Conservation (phyloP, 2,888 invertebrate genomes). For the Apamea sordens region DNA sequence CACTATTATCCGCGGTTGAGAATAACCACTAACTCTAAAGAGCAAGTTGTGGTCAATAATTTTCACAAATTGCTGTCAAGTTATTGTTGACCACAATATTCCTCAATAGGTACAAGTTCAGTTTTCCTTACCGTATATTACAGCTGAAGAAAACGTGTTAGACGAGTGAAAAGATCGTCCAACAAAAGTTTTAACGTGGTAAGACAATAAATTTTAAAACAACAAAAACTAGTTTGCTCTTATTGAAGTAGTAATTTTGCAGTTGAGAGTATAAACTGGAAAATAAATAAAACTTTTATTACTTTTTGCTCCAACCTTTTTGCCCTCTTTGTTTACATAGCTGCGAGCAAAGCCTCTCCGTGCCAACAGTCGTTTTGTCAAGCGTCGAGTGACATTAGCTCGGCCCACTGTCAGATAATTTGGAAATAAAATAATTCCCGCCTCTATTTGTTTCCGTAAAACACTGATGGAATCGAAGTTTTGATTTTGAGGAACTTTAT, state of each 20-base stretch:
- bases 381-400: conserved; percentile 87
- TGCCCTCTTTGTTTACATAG: conserved; percentile 85
- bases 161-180: conserved; percentile 4
- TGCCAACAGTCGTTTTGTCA: conserved; percentile 89
- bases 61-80: conserved; percentile 25
- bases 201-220: conserved; percentile 52
- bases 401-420: conserved; percentile 87
- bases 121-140: not conserved
- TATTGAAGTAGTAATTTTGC: conserved; percentile 71
- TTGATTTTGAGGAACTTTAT: conserved; percentile 35
- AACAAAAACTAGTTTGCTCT: conserved; percentile 50
- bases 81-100: conserved; percentile 34
- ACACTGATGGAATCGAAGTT: conserved; percentile 64
- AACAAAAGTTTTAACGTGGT: conserved; percentile 6
- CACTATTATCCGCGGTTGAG: conserved; percentile 67
- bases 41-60: conserved; percentile 33
- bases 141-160: not conserved
- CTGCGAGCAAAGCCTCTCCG: conserved; percentile 87
- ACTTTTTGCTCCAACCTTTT: conserved; percentile 82
- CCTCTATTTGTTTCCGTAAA: conserved; percentile 75
- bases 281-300: conserved; percentile 82
- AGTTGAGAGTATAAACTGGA: conserved; percentile 75
- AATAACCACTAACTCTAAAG: conserved; percentile 66
- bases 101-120: not conserved
- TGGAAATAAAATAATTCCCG: conserved; percentile 83